These are phyloP conservation scores for Haplochromis vanheusdeni DNA, from an alignment of 2,113 vertebrate species.

Conservation along the genomic window DNA sequence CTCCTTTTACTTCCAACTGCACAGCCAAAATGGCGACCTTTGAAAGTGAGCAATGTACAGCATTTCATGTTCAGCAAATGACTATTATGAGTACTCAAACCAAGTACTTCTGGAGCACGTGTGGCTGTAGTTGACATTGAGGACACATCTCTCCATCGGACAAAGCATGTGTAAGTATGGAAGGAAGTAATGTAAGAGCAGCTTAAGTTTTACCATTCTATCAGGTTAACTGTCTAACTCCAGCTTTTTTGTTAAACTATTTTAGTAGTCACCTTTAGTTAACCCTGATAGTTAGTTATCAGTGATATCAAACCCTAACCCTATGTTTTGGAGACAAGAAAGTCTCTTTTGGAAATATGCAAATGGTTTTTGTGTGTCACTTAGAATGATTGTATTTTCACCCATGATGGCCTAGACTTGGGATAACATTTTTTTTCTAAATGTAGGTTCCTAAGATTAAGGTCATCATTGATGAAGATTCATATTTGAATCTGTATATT, in stretches of 20 bases:
- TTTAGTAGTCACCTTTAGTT: background rate
- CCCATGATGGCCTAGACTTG: background rate
- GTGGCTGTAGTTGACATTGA: background rate
- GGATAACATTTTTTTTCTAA: background rate
- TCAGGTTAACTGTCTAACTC: background rate
- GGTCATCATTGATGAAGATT: background rate
- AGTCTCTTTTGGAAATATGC: background rate
- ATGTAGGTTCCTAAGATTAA: background rate
- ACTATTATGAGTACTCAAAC: background rate
- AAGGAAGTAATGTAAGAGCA: background rate
- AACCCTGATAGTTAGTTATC: background rate
- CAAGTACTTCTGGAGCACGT: background rate
- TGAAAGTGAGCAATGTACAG: background rate
- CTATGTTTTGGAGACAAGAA: background rate
- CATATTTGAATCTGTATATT: background rate
- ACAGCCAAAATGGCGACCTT: background rate
- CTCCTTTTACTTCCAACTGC: background rate
- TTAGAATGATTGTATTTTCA: background rate
- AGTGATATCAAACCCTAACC: background rate
- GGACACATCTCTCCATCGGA: background rate
- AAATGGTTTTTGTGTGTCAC: background rate
- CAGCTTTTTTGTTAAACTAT: background rate
- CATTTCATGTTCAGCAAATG: background rate
- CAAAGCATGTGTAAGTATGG: background rate
- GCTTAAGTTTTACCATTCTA: background rate